These are phyloP conservation scores for Diabrotica undecimpunctata DNA, from an alignment of 1,140 invertebrate genomes.

Conservation along the genomic window DNA sequence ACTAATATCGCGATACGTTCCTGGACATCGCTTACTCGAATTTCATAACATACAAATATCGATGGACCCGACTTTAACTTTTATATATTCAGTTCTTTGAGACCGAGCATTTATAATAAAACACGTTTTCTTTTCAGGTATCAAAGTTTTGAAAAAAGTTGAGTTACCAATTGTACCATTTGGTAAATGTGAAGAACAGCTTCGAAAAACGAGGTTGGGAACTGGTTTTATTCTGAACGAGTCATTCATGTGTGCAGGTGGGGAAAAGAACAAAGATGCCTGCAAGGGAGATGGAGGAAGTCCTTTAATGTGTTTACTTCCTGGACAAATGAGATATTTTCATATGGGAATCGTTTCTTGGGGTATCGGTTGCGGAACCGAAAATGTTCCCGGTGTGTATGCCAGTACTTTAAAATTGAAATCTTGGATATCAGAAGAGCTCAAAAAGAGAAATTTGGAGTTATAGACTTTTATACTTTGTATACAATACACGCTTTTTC, in stretches of 20 bases:
- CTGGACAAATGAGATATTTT: slow-evolving; percentile 7
- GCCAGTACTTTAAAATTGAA: slow-evolving; percentile 58
- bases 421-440: slow-evolving; percentile 56
- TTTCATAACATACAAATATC: no score
- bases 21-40: no score
- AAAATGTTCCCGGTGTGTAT: slow-evolving; percentile 63
- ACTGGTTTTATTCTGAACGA: slow-evolving; percentile 48
- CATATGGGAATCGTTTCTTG: slow-evolving; percentile 62
- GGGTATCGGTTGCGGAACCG: slow-evolving; percentile 63
- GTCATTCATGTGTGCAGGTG: slow-evolving; percentile 56
- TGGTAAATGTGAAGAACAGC: slow-evolving; percentile 43
- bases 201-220: slow-evolving; percentile 49
- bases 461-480: neutral
- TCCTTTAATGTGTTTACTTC: slow-evolving; percentile 24
- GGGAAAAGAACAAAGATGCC: slow-evolving; percentile 57
- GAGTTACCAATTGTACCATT: slow-evolving; percentile 46
- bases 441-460: slow-evolving; percentile 11
- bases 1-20: no score
- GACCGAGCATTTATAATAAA: no score
- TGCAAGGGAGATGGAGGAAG: slow-evolving; percentile 51
- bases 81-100: no score
- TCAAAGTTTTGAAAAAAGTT: slow-evolving; percentile 49
- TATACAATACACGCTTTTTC: no score
- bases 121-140: neutral
- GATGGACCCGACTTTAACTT: no score